Evolutionary conservation across 1,140 invertebrate species (phyloP).

Genomic region (Gonioctena quinquepunctata): DNA sequence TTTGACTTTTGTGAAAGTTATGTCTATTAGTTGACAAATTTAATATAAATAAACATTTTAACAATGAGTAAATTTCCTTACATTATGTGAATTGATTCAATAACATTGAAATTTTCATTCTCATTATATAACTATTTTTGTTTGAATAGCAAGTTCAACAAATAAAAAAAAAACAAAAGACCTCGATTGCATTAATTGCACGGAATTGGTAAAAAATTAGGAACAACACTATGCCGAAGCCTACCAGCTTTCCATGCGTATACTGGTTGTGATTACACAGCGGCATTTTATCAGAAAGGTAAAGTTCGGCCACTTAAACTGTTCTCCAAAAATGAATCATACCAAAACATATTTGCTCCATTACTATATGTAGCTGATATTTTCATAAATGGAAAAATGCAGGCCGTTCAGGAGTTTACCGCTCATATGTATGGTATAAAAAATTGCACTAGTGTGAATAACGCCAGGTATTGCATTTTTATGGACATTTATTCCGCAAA

Average conservation of each 20-base stretch:
- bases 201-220: slow-evolving; percentile 8
- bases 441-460: slow-evolving; percentile 13
- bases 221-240: slow-evolving; percentile 11
- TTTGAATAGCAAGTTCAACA: slow-evolving; percentile 10
- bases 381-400: slow-evolving; percentile 10
- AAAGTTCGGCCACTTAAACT: slow-evolving; percentile 11
- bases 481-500: slow-evolving; percentile 7
- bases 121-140: neutral
- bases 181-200: slow-evolving; percentile 19
- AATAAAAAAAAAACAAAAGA: slow-evolving; percentile 11
- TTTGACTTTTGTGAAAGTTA: no score
- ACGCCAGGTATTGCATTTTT: slow-evolving; percentile 14
- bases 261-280: slow-evolving; percentile 12
- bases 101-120: no score
- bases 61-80: no score
- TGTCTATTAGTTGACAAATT: no score
- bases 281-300: slow-evolving; percentile 12
- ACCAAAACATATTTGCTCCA: slow-evolving; percentile 7
- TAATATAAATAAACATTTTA: no score
- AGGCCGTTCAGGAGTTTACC: slow-evolving; percentile 1
- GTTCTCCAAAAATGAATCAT: slow-evolving; percentile 10
- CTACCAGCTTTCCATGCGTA: slow-evolving; percentile 13
- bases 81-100: no score
- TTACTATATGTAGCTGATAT: slow-evolving; percentile 21
- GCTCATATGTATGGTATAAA: slow-evolving; percentile 8